Percentiles rank a stretch among this genome's conserved stretches.
Conservation (phyloP, 2,113 vertebrate genomes). For the Scomber japonicus region DNA sequence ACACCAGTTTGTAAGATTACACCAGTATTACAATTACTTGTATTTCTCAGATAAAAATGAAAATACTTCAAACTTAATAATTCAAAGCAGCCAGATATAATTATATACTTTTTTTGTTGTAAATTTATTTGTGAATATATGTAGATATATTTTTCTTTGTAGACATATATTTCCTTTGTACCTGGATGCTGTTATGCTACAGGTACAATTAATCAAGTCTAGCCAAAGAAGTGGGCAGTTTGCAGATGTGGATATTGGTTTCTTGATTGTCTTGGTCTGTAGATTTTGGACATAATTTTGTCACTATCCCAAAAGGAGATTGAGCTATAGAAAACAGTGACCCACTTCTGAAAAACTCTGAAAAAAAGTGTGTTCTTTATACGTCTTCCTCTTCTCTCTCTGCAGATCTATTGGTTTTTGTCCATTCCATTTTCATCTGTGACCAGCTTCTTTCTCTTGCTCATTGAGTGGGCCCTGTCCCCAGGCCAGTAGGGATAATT, state of each 20-base stretch:
- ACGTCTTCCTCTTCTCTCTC: slow-evolving; percentile 49
- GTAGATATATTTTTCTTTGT: too few species aligned
- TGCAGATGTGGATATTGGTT: slow-evolving; percentile 8
- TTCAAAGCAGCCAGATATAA: too few species aligned
- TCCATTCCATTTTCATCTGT: slow-evolving; percentile 65
- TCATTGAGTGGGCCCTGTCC: slow-evolving; percentile 67
- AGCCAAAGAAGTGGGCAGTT: not conserved
- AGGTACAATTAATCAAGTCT: slow-evolving; percentile 5
- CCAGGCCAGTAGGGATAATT: slow-evolving; percentile 76
- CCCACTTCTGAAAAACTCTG: slow-evolving; percentile 61
- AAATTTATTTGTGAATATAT: too few species aligned
- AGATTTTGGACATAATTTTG: slow-evolving; percentile 29
- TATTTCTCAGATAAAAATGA: too few species aligned
- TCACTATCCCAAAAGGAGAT: slow-evolving; percentile 31
- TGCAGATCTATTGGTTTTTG: slow-evolving; percentile 55
- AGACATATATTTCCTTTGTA: not conserved
- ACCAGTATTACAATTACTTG: too few species aligned
- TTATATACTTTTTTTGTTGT: too few species aligned
- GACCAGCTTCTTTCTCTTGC: slow-evolving; percentile 66
- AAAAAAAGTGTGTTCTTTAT: slow-evolving; percentile 38
- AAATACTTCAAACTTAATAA: too few species aligned
- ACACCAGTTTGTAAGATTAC: not conserved
- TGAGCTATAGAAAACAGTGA: slow-evolving; percentile 59
- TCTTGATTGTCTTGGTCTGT: slow-evolving; percentile 42
- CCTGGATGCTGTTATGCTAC: not conserved